These are phyloP conservation scores for Aurelia sp. DNA, from an alignment of 30 jellyfish, hydroid and myxozoan genomes.

Conservation along the genomic window DNA sequence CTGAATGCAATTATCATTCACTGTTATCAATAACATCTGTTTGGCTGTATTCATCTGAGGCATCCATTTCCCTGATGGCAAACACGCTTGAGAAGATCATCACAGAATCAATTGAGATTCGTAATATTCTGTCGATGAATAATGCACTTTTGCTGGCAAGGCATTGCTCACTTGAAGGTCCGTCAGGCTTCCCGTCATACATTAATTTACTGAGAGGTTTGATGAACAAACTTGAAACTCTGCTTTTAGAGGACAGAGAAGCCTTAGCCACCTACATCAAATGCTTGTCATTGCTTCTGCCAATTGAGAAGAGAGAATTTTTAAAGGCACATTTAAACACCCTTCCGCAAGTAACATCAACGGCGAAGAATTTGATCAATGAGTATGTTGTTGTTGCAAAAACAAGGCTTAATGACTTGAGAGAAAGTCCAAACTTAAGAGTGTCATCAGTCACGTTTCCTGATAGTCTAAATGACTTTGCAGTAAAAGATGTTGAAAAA, in stretches of 20 bases:
- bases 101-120: conserved; percentile 10
- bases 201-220: neutral
- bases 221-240: neutral
- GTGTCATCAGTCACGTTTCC: neutral
- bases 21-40: conserved; percentile 36
- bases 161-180: conserved; percentile 54
- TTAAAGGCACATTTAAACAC: conserved; percentile 17
- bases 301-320: conserved; percentile 46
- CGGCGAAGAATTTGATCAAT: conserved; percentile 13
- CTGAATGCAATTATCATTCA: conserved; percentile 9
- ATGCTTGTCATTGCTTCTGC: conserved; percentile 35
- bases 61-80: neutral
- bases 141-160: conserved; percentile 29
- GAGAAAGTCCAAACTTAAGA: neutral
- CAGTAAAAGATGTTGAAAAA: conserved; percentile 34
- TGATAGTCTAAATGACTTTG: conserved; percentile 1
- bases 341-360: conserved; percentile 14
- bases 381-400: conserved; percentile 34
- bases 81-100: neutral
- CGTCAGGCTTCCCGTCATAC: conserved; percentile 43
- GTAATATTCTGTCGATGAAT: neutral
- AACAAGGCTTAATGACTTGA: conserved; percentile 41
- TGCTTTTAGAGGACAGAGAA: conserved; percentile 24
- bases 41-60: conserved; percentile 43
- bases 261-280: conserved; percentile 3